Evolutionary conservation across 2,888 invertebrate genomes (phyloP).

Genomic region (Thereva nobilitata): DNA sequence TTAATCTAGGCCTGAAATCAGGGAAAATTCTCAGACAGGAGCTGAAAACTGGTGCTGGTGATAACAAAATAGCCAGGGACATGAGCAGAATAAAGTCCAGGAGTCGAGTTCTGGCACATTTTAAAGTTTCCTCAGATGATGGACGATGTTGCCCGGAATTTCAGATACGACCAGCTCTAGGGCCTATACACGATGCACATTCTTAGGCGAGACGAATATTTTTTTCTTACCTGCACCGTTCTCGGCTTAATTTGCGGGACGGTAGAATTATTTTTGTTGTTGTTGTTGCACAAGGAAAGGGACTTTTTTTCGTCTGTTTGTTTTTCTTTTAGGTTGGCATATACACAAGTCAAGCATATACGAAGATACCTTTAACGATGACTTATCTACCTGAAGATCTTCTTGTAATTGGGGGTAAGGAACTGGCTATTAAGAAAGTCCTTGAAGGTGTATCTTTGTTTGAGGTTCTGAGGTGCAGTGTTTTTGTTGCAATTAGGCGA

Average conservation of each 20-base stretch:
- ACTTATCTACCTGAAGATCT: slow-evolving; percentile 26
- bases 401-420: slow-evolving; percentile 3
- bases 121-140: slow-evolving; percentile 23
- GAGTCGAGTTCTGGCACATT: slow-evolving; percentile 32
- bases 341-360: neutral
- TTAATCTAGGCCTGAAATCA: slow-evolving; percentile 22
- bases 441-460: slow-evolving; percentile 4
- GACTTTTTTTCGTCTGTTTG: slow-evolving; percentile 5
- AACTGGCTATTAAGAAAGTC: neutral
- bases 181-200: neutral
- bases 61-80: slow-evolving; percentile 24
- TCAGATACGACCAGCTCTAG: slow-evolving; percentile 12
- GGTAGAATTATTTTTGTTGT: slow-evolving; percentile 6
- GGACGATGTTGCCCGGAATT: slow-evolving; percentile 4
- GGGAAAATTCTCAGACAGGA: slow-evolving; percentile 1
- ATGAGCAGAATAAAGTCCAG: slow-evolving; percentile 29
- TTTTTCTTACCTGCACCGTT: slow-evolving; percentile 10
- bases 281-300: neutral
- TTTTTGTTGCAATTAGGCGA: no score
- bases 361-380: neutral
- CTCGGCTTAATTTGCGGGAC: slow-evolving; percentile 23
- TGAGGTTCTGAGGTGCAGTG: no score
- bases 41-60: neutral
- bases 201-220: slow-evolving; percentile 7
- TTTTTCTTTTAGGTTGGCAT: neutral